Evolutionary conservation across 30 jellyfish, hydroid and myxozoan genomes (phyloP), one percentile per base, ranked within the genome.

Genomic region (Catostylus mosaicus): DNA sequence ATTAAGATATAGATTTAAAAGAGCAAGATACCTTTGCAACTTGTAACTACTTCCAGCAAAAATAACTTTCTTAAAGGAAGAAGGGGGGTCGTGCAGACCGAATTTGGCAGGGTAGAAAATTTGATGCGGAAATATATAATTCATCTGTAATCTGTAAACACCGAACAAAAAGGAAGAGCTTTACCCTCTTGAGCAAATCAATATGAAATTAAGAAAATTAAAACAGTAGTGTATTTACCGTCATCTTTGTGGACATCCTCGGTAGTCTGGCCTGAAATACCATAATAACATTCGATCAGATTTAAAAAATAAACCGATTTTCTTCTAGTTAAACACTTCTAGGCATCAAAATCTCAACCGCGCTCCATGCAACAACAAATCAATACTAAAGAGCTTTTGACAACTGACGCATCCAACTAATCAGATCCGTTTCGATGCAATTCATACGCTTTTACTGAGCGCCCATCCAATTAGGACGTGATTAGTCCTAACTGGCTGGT

Each of bases 381-480:
- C 37, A 59, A 18, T 37, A 22, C 12, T 4, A 59, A 12, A 26
- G 71, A 36, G 2, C 10, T 59, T 59, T 24, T 12, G 38, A 19
- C 10, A 59, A 59, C 71, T 12, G 71, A 3, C 37, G 40, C 37
- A 59, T 59, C 71, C 37, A 20, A 8, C 71, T 59, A 59, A 59
- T 59, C 71, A 59, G 71, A 27, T 59, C 71, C 38, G 71, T 59
- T 59, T 27, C 38, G 38, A 23, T 22, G 71, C 71, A 27, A 59
- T 27, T 59, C 71, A 59, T 12, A 5, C 9, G 38, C 37, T 12
- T 71, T 57, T 69, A 29, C 87, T 36, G 66, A 61, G 61, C 87
- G 57, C 87, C n/a, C 87, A 76, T 76, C 87, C 87, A 76, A 76
- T 76, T 76, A 76, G 87, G 87, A 76, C 67, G 77, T 61, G 87